Evolutionary conservation across 2,797 vertebrate species (phyloP).

Genomic region (Pseudocheirus occidentalis): DNA sequence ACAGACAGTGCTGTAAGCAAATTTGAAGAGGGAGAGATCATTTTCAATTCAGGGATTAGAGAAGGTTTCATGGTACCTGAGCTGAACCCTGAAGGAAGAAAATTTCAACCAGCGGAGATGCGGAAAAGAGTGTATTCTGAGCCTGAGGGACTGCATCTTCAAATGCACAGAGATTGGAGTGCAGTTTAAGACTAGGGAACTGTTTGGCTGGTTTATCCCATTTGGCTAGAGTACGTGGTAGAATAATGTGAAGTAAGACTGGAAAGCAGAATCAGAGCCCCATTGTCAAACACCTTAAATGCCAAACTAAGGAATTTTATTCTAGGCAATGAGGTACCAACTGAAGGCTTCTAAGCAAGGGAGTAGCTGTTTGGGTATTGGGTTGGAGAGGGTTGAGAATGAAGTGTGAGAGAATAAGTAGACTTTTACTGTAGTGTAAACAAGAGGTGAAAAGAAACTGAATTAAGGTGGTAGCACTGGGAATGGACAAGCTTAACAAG

Average conservation of each 20-base stretch:
- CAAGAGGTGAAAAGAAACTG: not conserved
- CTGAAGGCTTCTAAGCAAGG: not conserved
- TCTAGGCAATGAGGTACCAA: not conserved
- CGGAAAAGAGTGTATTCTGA: not conserved
- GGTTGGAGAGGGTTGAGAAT: not conserved
- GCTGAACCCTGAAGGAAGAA: not conserved
- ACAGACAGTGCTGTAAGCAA: not conserved
- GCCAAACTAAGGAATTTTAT: not conserved
- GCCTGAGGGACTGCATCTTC: not conserved
- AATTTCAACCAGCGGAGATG: not conserved
- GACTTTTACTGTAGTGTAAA: not conserved
- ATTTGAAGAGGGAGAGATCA: not conserved
- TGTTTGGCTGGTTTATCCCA: not conserved
- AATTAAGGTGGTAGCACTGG: not conserved
- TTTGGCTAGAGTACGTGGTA: not conserved
- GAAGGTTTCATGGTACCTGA: not conserved
- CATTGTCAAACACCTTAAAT: not conserved
- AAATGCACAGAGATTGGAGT: not conserved
- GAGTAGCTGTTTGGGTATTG: not conserved
- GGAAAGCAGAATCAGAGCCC: not conserved
- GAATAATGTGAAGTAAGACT: not conserved
- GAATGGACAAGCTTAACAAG: not conserved
- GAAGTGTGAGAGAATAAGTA: not conserved
- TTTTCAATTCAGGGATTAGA: not conserved
- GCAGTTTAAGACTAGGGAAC: not conserved